Base-by-base conservation (phyloP, 2,113 vertebrate genomes). In the Ibidorhyncha struthersii region DNA sequence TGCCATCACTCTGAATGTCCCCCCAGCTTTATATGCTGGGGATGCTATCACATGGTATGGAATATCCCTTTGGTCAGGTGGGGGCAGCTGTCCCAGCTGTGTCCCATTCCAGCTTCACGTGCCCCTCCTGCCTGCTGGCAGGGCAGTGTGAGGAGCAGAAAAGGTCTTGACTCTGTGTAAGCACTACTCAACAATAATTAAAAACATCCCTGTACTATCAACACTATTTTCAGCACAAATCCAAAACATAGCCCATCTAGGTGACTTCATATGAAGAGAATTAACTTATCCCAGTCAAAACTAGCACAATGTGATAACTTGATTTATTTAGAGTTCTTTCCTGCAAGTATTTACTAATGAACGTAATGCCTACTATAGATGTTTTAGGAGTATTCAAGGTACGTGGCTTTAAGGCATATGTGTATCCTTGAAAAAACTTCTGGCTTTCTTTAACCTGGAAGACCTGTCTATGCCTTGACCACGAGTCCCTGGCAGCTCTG, bases 1-100 rank as follows among this genome's bases (percentile, higher is more conserved):
- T 1, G 0, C 11, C 6, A 19, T 62, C 4, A 9, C 25, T 30
- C 47, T 1, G 1, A 50, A 41, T 0, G 3, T 14, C 5, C 12
- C 17, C 6, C 14, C 19, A 41, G 14, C 23, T 62, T 29, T 41
- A 7, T 62, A 30, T 25, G 4, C 56, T 43, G 56, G 36, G 26
- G 32, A 43, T 32, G 32, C 25, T 0, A 0, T 5, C 29, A 29
- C 11, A 34, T 4, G 10, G 36, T 18, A 3, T 23, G 45, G 56
- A 6, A 45, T 45, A 21, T 20, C 32, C 20, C 20, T 36, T 20
- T 9, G 56, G 15, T n/a, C 17, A 15, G 58, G 4, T 36, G 47
- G 26, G 47, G 14, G 36, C 58, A 45, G 47, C 21, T 73, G 38
- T 36, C 69, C 27, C 2, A 1, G 6, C 43, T 32, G 41, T 59